Percentiles rank a stretch among this genome's conserved stretches.
phyloP scores from a whole-genome alignment of 2,888 invertebrate species.

The Cephus pulcher region DNA sequence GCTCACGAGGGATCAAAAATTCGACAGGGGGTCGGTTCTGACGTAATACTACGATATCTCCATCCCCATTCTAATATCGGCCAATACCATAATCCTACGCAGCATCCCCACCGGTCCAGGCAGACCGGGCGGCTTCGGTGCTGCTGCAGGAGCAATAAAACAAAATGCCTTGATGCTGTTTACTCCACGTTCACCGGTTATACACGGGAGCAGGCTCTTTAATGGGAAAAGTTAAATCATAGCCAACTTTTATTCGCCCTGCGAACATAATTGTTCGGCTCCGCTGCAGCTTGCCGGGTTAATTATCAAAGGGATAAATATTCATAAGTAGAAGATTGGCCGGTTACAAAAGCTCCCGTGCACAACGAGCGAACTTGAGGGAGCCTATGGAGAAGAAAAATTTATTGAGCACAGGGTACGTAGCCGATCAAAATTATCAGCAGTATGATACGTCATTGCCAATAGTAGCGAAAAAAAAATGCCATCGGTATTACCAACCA shows the following conservation, averaged over 20 bases:
- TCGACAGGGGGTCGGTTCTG: neutral
- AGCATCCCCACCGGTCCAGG: neutral
- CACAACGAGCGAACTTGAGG: neutral
- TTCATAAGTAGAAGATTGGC: conserved; percentile 5
- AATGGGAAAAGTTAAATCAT: conserved; percentile 11
- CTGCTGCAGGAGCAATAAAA: neutral
- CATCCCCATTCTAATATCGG: neutral
- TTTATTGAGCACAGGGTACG: neutral
- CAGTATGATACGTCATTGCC: neutral
- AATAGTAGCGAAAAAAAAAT: neutral
- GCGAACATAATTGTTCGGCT: conserved; percentile 26
- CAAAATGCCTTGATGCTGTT: neutral
- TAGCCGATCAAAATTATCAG: neutral
- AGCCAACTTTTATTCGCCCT: conserved; percentile 14
- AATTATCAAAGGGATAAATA: conserved; percentile 1
- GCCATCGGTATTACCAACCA: neutral
- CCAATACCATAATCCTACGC: neutral
- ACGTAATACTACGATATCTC: neutral
- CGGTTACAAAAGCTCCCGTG: neutral
- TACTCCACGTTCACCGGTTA: neutral
- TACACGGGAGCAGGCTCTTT: neutral
- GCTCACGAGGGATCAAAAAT: neutral
- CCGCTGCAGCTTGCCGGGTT: neutral
- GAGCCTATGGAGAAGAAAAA: neutral
- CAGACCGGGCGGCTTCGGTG: neutral